Percentiles rank a stretch among this genome's conserved stretches.
phyloP scores from a whole-genome alignment of 2,888 invertebrate genomes.

The Pseudococcus longispinus region DNA sequence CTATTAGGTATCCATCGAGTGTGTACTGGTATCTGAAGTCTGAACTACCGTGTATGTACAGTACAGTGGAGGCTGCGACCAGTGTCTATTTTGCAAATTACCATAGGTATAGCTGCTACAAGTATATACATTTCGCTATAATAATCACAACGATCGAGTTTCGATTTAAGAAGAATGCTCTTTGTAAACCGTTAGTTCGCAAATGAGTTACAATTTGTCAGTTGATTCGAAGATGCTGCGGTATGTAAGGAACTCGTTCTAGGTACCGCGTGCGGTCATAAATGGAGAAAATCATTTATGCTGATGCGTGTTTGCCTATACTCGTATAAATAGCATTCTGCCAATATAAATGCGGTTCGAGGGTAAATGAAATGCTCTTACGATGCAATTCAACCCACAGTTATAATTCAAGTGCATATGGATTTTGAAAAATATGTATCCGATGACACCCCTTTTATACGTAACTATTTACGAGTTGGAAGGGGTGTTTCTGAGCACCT shows the following conservation, averaged over 20 bases:
- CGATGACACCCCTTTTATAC: too few species aligned
- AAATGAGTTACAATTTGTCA: conserved; percentile 28
- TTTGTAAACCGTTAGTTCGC: conserved; percentile 7
- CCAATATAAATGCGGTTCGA: neutral
- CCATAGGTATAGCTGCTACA: neutral
- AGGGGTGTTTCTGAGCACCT: too few species aligned
- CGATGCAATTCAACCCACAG: too few species aligned
- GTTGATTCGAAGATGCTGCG: neutral
- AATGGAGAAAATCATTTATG: neutral
- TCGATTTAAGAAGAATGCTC: conserved; percentile 28
- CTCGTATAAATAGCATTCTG: neutral
- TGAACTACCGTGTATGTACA: neutral
- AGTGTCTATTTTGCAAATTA: neutral
- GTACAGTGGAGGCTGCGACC: neutral
- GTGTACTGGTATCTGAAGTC: neutral
- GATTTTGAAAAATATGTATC: too few species aligned
- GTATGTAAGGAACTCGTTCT: conserved; percentile 8
- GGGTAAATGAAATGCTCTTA: neutral
- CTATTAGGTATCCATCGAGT: too few species aligned
- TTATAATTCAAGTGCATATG: too few species aligned
- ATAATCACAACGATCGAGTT: conserved; percentile 24
- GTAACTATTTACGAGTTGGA: too few species aligned
- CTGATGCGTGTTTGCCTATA: neutral
- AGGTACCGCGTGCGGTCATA: neutral
- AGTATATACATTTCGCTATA: neutral